These are phyloP conservation scores for Lingula anatina DNA, from an alignment of 2,888 invertebrate genomes.

Conservation along the genomic window DNA sequence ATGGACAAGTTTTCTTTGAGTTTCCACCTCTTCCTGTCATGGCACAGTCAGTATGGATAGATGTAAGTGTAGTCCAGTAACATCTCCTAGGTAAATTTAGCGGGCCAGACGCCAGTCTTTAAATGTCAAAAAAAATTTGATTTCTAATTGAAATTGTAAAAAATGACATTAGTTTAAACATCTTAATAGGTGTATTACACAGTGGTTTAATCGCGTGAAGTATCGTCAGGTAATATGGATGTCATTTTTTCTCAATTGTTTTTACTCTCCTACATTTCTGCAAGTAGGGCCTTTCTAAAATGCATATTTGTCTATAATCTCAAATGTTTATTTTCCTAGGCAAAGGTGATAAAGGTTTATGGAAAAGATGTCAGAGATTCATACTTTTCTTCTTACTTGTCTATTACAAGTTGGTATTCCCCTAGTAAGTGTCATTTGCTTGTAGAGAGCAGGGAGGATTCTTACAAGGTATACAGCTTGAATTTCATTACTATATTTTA, in stretches of 20 bases:
- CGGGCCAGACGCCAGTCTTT: too few relatives aligned
- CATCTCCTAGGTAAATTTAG: too few relatives aligned
- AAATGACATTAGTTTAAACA: neutral
- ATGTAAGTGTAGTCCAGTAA: too few relatives aligned
- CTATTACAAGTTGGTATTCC: conserved; percentile 13
- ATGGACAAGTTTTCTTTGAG: conserved; percentile 8
- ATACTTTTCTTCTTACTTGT: conserved; percentile 12
- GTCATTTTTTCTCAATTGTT: too few relatives aligned
- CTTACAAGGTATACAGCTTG: conserved; percentile 4
- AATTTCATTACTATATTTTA: neutral
- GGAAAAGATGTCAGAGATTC: conserved; percentile 1
- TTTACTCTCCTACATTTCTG: too few relatives aligned
- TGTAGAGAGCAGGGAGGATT: conserved; percentile 4
- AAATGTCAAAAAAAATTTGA: too few relatives aligned
- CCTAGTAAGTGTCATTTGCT: conserved; percentile 15
- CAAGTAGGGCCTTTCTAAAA: too few relatives aligned
- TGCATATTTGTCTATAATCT: too few relatives aligned
- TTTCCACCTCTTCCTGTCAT: conserved; percentile 10
- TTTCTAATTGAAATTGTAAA: neutral
- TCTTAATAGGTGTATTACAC: conserved; percentile 1
- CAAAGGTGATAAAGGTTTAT: conserved; percentile 10
- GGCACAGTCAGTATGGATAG: conserved; percentile 13
- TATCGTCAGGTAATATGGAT: too few relatives aligned
- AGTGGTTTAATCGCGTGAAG: too few relatives aligned
- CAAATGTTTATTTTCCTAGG: too few relatives aligned